These are phyloP conservation scores for Hypomesus transpacificus DNA, from an alignment of 2,113 vertebrate species.

Conservation along the genomic window DNA sequence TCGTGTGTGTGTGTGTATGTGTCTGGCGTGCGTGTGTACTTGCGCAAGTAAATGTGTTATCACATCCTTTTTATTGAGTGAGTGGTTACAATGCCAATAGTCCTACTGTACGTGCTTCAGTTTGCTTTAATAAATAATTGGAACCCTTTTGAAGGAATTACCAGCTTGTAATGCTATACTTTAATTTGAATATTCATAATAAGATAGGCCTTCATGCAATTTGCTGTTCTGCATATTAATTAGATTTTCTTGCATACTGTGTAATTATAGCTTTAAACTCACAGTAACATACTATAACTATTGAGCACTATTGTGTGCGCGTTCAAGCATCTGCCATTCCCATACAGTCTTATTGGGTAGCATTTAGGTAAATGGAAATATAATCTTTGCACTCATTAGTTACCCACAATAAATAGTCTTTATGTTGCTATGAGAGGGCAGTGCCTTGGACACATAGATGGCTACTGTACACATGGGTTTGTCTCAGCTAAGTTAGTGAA, in stretches of 20 bases:
- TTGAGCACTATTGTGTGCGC: neutral
- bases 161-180: conserved; percentile 53
- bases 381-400: too few relatives aligned
- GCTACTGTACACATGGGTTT: too few relatives aligned
- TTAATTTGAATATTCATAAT: conserved; percentile 42
- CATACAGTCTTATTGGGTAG: neutral
- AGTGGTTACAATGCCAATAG: conserved; percentile 42
- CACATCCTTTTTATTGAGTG: conserved; percentile 34
- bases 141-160: conserved; percentile 60
- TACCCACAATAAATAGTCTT: too few relatives aligned
- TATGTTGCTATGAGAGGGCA: too few relatives aligned
- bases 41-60: conserved; percentile 12
- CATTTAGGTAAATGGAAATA: neutral
- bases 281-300: conserved; percentile 15
- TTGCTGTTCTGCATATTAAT: conserved; percentile 46
- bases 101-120: conserved; percentile 33
- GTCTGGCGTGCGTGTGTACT: neutral
- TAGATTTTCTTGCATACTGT: conserved; percentile 34
- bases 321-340: neutral
- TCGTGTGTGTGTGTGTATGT: conserved; percentile 5
- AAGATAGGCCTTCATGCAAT: conserved; percentile 28
- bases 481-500: too few relatives aligned
- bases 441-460: too few relatives aligned
- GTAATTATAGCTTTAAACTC: conserved; percentile 24
- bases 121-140: conserved; percentile 57